A percentile compares a stretch with the other conserved stretches of the same genome.
Evolutionary conservation across 2,888 invertebrate species (phyloP).

Genomic region (Lasius platythorax): DNA sequence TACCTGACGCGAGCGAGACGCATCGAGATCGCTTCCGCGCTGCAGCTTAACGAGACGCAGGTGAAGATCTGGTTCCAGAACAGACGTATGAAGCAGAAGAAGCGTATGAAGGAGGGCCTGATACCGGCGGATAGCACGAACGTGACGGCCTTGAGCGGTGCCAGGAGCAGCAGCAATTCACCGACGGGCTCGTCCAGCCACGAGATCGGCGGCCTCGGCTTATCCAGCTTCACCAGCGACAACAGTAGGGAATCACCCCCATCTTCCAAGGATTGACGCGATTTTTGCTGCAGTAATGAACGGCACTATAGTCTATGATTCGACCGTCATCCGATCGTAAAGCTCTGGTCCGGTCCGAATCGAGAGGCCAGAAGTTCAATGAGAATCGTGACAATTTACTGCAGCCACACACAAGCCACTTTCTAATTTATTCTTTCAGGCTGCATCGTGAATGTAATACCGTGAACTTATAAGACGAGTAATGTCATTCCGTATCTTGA

Average conservation of each 20-base stretch:
- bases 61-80: conserved; percentile 99
- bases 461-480: conserved; percentile 3
- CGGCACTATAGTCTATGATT: conserved; percentile 63
- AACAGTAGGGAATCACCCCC: conserved; percentile 90
- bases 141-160: conserved; percentile 83
- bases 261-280: conserved; percentile 82
- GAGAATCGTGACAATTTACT: conserved; percentile 40
- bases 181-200: conserved; percentile 82
- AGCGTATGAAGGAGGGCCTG: conserved; percentile 97
- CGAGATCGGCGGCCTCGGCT: conserved; percentile 77
- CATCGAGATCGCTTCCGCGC: conserved; percentile 98
- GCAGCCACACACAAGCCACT: conserved; percentile 33
- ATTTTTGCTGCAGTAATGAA: conserved; percentile 67
- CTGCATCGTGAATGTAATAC: conserved; percentile 21
- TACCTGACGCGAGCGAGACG: conserved; percentile 98
- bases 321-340: conserved; percentile 59
- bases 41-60: conserved; percentile 99
- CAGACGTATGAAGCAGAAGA: conserved; percentile 99
- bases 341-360: not conserved
- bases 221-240: conserved; percentile 88
- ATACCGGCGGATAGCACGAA: conserved; percentile 89
- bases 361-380: not conserved
- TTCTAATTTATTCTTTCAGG: conserved; percentile 31
- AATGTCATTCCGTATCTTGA: conserved; percentile 50
- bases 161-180: conserved; percentile 83